phyloP scores from a whole-genome alignment of 1,140 invertebrate genomes.

The Brachionus rubens region DNA sequence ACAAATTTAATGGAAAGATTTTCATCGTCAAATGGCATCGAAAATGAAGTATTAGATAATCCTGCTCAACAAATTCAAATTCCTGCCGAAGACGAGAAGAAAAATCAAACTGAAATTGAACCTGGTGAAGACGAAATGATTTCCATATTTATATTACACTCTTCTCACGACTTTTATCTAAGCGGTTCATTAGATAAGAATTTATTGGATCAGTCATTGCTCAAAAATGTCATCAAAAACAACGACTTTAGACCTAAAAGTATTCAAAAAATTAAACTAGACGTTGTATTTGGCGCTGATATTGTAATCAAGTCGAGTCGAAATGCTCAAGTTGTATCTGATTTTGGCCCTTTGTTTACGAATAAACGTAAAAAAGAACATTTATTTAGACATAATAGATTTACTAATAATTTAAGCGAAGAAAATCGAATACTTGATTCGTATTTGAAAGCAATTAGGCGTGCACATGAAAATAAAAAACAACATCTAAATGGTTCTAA shows the following conservation, averaged over 20 bases:
- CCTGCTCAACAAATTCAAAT: not conserved
- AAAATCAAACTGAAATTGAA: not conserved
- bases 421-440: slow-evolving; percentile 22
- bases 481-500: not conserved
- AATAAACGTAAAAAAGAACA: not conserved
- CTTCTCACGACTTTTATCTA: slow-evolving; percentile 29
- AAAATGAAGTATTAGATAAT: not conserved
- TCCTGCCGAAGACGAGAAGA: not conserved
- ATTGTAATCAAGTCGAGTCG: not conserved
- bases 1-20: slow-evolving; percentile 45
- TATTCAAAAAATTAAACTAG: slow-evolving; percentile 40
- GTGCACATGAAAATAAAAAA: slow-evolving; percentile 18
- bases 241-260: not conserved
- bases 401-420: not conserved
- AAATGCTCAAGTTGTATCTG: not conserved
- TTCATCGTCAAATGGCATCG: not conserved
- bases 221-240: not conserved
- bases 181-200: not conserved
- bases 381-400: not conserved
- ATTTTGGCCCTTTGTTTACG: not conserved
- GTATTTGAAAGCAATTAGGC: not conserved
- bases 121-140: not conserved
- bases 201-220: not conserved
- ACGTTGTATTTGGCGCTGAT: slow-evolving; percentile 29
- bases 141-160: slow-evolving; percentile 36